Evolutionary conservation across 30 jellyfish, hydroid and myxozoan species (phyloP).

Genomic region (Calvadosia cruxmelitensis): DNA sequence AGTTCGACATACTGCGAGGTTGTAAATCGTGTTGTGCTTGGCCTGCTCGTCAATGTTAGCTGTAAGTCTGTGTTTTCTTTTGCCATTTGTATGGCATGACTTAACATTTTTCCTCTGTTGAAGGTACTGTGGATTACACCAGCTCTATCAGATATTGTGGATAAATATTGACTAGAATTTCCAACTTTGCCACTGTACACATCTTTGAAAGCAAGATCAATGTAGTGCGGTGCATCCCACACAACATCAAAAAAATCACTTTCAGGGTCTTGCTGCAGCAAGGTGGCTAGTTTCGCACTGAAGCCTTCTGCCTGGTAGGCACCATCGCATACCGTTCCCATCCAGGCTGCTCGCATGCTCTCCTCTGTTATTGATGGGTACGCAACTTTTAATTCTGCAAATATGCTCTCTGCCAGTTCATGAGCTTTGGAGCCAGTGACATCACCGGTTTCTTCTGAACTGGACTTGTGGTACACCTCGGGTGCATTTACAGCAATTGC

Average conservation of each 20-base stretch:
- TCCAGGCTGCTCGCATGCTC: constrained; percentile 3
- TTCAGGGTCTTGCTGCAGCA: no score
- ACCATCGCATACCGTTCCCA: constrained; percentile 14
- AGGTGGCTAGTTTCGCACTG: not conserved
- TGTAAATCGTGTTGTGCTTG: constrained; percentile 2
- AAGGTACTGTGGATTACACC: constrained; percentile 4
- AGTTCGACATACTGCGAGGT: constrained; percentile 8
- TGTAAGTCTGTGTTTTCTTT: not conserved
- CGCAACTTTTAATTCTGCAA: not conserved
- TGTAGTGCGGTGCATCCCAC: constrained; percentile 2
- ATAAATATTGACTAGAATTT: not conserved
- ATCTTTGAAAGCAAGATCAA: not conserved
- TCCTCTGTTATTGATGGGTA: not conserved
- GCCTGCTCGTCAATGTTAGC: not conserved
- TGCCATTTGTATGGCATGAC: constrained; percentile 1
- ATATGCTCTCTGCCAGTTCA: not conserved
- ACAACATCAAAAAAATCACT: not conserved
- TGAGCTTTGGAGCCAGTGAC: constrained; percentile 7
- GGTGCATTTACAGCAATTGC: constrained; percentile 31
- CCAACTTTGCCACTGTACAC: not conserved
- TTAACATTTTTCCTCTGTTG: constrained; percentile 7
- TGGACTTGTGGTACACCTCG: constrained; percentile 1
- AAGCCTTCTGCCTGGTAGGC: constrained; percentile 9
- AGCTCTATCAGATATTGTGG: not conserved
- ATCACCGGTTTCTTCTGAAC: not conserved